Conservation (phyloP, 2,113 vertebrate genomes). For the Malurus alboscapulatus region DNA sequence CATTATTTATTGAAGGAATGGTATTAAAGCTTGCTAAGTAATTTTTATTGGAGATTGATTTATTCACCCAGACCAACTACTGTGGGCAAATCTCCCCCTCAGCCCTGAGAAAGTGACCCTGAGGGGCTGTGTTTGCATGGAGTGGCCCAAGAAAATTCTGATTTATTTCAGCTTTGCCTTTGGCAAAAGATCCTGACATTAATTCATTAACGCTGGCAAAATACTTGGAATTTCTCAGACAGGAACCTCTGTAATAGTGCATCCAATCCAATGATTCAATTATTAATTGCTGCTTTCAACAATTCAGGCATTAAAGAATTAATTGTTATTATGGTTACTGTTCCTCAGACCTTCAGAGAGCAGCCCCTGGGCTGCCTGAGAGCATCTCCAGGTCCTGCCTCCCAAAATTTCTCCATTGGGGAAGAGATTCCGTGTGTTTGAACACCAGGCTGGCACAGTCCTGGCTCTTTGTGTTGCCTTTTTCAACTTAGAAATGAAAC, state of each 20-base stretch:
- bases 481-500: no score
- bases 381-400: neutral
- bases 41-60: neutral
- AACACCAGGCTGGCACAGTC: no score
- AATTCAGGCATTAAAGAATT: neutral
- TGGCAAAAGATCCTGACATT: neutral
- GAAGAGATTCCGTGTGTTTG: accelerated
- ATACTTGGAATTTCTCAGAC: neutral
- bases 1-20: neutral
- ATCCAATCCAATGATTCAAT: neutral
- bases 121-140: neutral
- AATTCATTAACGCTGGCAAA: neutral
- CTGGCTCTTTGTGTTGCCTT: no score
- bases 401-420: neutral
- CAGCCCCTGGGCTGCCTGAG: neutral
- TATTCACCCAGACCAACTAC: no score
- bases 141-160: neutral
- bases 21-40: neutral
- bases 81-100: neutral
- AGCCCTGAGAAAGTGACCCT: neutral
- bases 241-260: neutral
- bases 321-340: neutral
- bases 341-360: neutral
- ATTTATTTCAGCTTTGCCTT: neutral
- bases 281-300: neutral